phyloP scores from a whole-genome alignment of 2,797 vertebrate genomes.

The Enteromius unitaeniatus region DNA sequence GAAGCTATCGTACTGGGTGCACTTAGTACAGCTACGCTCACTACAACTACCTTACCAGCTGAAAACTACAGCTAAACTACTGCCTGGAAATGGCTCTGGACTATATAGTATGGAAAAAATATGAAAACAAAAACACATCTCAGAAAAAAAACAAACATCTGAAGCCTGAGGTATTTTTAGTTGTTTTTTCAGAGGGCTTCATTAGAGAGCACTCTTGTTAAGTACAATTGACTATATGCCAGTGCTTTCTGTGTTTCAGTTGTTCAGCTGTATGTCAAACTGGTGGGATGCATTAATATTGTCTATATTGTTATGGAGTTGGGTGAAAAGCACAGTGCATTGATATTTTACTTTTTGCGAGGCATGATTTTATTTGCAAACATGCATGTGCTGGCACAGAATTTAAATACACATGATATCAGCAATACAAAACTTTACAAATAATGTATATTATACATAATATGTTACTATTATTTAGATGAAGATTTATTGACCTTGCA shows the following conservation, averaged over 20 bases:
- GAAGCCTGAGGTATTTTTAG: background rate
- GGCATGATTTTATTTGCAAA: background rate
- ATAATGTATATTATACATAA: background rate
- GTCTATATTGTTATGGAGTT: background rate
- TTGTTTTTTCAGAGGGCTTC: conserved; percentile 4
- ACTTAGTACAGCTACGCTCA: background rate
- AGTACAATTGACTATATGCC: conserved; percentile 2
- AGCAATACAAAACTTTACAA: background rate
- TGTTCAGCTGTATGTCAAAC: background rate
- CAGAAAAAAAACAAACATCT: background rate
- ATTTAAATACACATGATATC: background rate
- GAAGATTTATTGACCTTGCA: background rate
- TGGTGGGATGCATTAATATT: conserved; percentile 7
- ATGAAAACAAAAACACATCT: background rate
- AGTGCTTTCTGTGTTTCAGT: conserved; percentile 3
- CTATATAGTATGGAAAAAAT: background rate
- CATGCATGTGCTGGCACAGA: background rate
- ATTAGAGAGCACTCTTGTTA: conserved; percentile 26
- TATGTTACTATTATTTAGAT: background rate
- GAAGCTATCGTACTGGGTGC: conserved; percentile 11
- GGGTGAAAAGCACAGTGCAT: background rate
- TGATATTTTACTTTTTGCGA: background rate
- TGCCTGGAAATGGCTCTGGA: background rate
- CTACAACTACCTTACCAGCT: background rate
- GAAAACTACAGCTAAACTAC: background rate